These are phyloP conservation scores for Homarus gammarus DNA, from an alignment of 2,888 invertebrate species.

Conservation along the genomic window DNA sequence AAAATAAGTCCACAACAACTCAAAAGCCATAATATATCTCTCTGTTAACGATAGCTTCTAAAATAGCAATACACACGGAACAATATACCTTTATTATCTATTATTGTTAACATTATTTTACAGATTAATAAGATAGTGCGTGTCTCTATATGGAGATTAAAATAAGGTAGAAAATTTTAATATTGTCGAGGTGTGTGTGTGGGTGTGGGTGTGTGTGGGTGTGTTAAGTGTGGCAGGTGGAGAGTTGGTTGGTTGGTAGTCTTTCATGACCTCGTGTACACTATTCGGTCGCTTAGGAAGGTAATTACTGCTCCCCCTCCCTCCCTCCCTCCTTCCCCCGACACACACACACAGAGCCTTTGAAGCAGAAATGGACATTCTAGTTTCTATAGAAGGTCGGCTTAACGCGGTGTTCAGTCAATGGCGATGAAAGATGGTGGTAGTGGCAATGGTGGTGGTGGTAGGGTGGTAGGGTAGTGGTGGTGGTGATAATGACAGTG, in stretches of 20 bases:
- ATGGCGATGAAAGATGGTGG: background rate
- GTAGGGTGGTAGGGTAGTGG: background rate
- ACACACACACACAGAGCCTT: too few relatives aligned
- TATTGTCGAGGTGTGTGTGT: background rate
- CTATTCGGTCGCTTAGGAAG: background rate
- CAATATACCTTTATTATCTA: too few relatives aligned
- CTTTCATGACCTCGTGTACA: too few relatives aligned
- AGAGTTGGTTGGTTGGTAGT: too few relatives aligned
- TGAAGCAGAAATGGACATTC: background rate
- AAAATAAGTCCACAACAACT: too few relatives aligned
- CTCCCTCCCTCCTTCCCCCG: too few relatives aligned
- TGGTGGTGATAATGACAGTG: too few relatives aligned
- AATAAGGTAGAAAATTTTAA: too few relatives aligned
- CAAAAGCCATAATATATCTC: too few relatives aligned
- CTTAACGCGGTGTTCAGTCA: background rate
- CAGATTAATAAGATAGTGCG: background rate
- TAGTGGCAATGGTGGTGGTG: background rate
- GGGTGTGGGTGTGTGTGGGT: background rate
- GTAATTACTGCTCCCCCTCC: background rate
- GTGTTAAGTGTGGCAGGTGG: too few relatives aligned
- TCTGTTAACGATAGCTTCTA: too few relatives aligned
- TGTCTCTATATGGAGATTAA: background rate
- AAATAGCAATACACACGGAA: too few relatives aligned
- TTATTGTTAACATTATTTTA: background rate
- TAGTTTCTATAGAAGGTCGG: slow-evolving; percentile 3